Evolutionary conservation across 1,140 invertebrate genomes (phyloP), one percentile per base, ranked within the genome.

Genomic region (Aphaenogaster ashmeadi): DNA sequence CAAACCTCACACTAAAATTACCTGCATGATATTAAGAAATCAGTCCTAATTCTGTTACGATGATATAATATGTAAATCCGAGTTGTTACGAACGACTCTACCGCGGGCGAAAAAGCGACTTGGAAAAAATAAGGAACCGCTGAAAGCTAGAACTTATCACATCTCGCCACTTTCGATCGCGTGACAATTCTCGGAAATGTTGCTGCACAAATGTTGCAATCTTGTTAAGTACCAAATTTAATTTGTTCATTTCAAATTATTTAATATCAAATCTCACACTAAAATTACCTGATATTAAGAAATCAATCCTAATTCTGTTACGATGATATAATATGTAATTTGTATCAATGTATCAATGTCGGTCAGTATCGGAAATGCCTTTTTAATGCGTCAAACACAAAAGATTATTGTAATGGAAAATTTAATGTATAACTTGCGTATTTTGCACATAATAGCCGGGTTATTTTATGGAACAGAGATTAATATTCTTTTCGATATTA

Each of bases 11-110:
- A 21, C 21, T 21, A 0, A 21, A 21, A 36, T 74, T 18, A 47
- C 9, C 1, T 21, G 21, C 21, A 21, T 52, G 0, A 50, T 52
- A 21, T 71, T 41, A 8, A 38, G 56, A 38, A 13, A 54, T 74
- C 2, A 13, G 8, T 56, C 54, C 4, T 74, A 2, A 74, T 54
- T 13, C 0, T 3, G 0, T 33, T 9, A 21, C 18, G 2, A 41
- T 8, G 1, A n/a, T 75, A 36, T 41, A 56, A 56, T 74, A 8
- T 90, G 88, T 90, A 90, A 90, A 89, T 90, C 78, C 86, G 74
- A 41, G 79, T 90, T 79, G 89, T 90, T 87, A 89, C 88, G 47
- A 15, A 27, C 66, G 66, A 67, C 64, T 54, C 66, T 60, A 36
- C 18, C 5, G 47, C 62, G 62, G 33, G 5, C 44, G 27, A 81